Percentiles rank a stretch among this genome's conserved stretches.
Evolutionary conservation across 2,797 vertebrate genomes (phyloP).

Genomic region (Schizopygopsis pylzovi): DNA sequence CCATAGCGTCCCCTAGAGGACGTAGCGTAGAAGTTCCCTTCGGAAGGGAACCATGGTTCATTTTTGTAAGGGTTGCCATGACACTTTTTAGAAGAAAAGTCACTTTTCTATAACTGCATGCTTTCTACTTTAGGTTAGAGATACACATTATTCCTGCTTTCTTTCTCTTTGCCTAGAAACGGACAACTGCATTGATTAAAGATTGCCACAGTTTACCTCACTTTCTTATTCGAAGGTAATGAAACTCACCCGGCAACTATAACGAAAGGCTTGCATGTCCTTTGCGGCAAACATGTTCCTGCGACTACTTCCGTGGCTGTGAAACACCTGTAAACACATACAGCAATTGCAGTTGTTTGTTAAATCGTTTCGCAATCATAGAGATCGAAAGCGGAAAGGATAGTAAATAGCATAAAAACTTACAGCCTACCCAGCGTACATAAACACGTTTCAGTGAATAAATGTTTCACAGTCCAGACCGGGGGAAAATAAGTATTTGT

Average conservation of each 20-base stretch:
- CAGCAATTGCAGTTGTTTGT: background rate
- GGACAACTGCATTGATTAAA: background rate
- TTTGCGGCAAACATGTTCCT: slow-evolving; percentile 79
- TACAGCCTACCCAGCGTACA: background rate
- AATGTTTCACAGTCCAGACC: background rate
- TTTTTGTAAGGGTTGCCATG: background rate
- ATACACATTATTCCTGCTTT: background rate
- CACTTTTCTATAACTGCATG: background rate
- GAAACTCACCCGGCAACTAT: slow-evolving; percentile 79
- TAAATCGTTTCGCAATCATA: background rate
- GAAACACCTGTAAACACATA: background rate
- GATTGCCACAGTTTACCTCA: background rate
- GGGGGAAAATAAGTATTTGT: too few species aligned
- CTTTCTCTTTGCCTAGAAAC: background rate
- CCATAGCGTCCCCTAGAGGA: too few species aligned
- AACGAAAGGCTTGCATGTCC: slow-evolving; percentile 87
- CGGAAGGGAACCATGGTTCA: too few species aligned
- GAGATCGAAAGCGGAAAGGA: background rate
- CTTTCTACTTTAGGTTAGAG: background rate
- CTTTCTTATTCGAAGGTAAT: background rate
- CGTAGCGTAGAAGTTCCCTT: too few species aligned
- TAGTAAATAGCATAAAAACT: background rate
- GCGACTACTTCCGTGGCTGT: background rate
- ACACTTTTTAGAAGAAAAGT: background rate
- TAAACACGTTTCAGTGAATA: background rate